phyloP scores from a whole-genome alignment of 2,888 invertebrate species.

The Drosophila demipolita region DNA sequence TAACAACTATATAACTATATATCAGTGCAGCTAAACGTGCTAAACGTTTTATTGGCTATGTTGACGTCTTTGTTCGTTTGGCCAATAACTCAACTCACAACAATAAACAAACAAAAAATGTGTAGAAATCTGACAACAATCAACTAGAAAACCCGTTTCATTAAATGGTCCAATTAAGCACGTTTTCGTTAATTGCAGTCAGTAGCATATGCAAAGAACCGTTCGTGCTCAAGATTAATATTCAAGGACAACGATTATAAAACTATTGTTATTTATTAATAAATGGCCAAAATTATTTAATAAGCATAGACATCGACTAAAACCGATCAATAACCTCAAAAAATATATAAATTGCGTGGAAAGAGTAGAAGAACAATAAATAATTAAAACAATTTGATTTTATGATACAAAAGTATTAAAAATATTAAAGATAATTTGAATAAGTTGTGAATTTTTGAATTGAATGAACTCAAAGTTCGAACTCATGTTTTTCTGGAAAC shows the following conservation, averaged over 20 bases:
- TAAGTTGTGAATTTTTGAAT: background rate
- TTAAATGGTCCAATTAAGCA: conserved; percentile 45
- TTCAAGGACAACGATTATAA: conserved; percentile 50
- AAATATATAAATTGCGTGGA: background rate
- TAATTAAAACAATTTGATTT: background rate
- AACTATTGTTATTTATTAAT: conserved; percentile 29
- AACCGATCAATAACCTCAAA: background rate
- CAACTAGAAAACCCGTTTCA: conserved; percentile 37
- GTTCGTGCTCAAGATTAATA: conserved; percentile 32
- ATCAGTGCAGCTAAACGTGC: background rate
- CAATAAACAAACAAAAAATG: conserved; percentile 10
- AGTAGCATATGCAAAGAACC: conserved; percentile 35
- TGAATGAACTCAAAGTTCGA: too few species aligned
- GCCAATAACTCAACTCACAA: conserved; percentile 20
- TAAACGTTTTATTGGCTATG: conserved; percentile 4
- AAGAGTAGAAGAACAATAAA: background rate
- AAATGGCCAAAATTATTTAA: conserved; percentile 29
- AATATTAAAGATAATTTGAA: too few species aligned
- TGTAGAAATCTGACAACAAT: conserved; percentile 27
- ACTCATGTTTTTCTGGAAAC: background rate
- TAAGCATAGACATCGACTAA: conserved; percentile 14
- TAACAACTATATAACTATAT: background rate
- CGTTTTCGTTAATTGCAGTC: conserved; percentile 39
- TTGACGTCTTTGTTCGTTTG: conserved; percentile 33
- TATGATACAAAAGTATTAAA: background rate